A percentile compares a stretch with the other conserved stretches of the same genome.
phyloP scores from a whole-genome alignment of 2,888 invertebrate species.

The Lycaena phlaeas region DNA sequence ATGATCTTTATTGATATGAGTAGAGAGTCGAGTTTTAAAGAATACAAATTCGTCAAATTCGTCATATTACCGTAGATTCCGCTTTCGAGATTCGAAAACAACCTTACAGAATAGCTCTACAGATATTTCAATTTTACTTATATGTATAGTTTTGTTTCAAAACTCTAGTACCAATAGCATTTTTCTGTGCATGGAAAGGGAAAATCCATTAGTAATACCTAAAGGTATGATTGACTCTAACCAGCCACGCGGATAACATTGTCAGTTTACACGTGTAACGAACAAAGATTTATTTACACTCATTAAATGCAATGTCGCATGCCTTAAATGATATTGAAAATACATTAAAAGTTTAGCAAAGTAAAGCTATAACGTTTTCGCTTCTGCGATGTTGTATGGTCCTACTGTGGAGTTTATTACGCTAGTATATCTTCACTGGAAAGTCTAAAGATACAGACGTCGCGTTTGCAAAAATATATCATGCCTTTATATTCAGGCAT shows the following conservation, averaged over 20 bases:
- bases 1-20: too few relatives aligned
- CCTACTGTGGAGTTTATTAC: not conserved
- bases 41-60: too few relatives aligned
- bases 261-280: not conserved
- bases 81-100: too few relatives aligned
- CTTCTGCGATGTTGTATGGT: not conserved
- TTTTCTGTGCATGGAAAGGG: too few relatives aligned
- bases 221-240: too few relatives aligned
- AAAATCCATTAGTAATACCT: constrained; percentile 1
- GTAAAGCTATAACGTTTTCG: not conserved
- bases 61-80: too few relatives aligned
- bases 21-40: too few relatives aligned
- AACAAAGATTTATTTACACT: not conserved
- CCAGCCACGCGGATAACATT: too few relatives aligned
- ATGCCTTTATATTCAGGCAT: not conserved
- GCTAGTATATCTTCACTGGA: not conserved
- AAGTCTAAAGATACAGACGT: not conserved
- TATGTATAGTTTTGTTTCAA: too few relatives aligned
- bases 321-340: not conserved
- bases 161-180: too few relatives aligned
- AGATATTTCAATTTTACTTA: too few relatives aligned
- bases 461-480: not conserved
- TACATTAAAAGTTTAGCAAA: not conserved
- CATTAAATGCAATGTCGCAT: not conserved
- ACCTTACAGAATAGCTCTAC: too few relatives aligned